Evolutionary conservation across 2,888 invertebrate genomes (phyloP).

Genomic region (Pammene aurita): DNA sequence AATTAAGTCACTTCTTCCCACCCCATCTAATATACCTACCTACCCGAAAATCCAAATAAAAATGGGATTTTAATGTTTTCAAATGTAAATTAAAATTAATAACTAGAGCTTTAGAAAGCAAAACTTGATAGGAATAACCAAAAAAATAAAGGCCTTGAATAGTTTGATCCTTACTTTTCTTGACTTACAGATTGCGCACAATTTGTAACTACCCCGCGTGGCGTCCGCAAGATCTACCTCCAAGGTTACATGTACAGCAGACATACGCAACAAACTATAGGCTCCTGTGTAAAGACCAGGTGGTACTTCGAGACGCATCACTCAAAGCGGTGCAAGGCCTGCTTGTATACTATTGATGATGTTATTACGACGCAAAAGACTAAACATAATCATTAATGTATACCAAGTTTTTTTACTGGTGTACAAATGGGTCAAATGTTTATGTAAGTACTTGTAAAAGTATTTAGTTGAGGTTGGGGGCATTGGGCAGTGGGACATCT

Average conservation of each 20-base stretch:
- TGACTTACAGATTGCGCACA: slow-evolving; percentile 4
- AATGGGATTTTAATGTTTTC: too few relatives aligned
- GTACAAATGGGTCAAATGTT: too few relatives aligned
- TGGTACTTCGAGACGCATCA: slow-evolving; percentile 24
- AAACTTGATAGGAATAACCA: too few relatives aligned
- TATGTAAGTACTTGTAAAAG: too few relatives aligned
- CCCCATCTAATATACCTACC: too few relatives aligned
- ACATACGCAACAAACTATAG: background rate
- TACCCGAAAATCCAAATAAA: too few relatives aligned
- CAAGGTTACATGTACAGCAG: slow-evolving; percentile 14
- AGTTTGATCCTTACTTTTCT: background rate
- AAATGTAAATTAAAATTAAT: too few relatives aligned
- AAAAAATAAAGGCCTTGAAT: too few relatives aligned
- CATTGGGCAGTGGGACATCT: too few relatives aligned
- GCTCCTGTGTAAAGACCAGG: background rate
- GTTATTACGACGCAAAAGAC: slow-evolving; percentile 1
- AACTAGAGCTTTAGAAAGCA: too few relatives aligned
- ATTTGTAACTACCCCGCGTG: slow-evolving; percentile 10
- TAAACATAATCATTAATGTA: slow-evolving; percentile 10
- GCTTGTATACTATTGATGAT: slow-evolving; percentile 16
- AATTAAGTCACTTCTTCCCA: too few relatives aligned
- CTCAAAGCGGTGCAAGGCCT: slow-evolving; percentile 21
- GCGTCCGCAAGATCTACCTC: slow-evolving; percentile 9
- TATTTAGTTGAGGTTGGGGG: too few relatives aligned
- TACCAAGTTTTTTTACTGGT: background rate